Base-by-base conservation (phyloP, 1,140 invertebrate genomes). In the Whitmania pigra region DNA sequence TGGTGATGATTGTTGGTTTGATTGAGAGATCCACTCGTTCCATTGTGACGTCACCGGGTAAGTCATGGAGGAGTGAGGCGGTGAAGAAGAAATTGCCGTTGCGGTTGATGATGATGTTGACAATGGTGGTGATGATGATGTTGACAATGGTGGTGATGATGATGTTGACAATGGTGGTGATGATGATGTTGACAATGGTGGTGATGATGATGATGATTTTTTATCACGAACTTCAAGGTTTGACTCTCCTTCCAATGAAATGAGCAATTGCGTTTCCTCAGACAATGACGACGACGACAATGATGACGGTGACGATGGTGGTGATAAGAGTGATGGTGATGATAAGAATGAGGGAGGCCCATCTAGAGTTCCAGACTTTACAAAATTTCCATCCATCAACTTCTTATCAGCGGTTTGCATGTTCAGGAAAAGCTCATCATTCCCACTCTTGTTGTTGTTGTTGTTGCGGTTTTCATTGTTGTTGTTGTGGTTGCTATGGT, bases 321-420 rank as follows among this genome's bases (percentile, higher is more conserved):
- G 40, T 69, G 67, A 69, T 69, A 27, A 15, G 40, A 18, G 40
- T 69, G 67, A 69, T 69, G 67, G 40, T 69, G 67, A 7, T 18
- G 67, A 40, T 49, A 49, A 49, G 43, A 49, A 49, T 15, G 43
- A 49, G 43, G 43, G 43, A 7, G 43, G 43, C 43, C 43, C 43
- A 49, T 49, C 43, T 49, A 49, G 43, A 49, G 43, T 49, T 49
- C 43, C 43, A 49, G 43, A 49, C 43, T 49, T 22, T 13, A 63
- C 57, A 31, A 25, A 22, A 22, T 63, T 63, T 63, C 57, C 29
- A 63, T 63, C 22, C 4, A 25, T 31, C 22, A 25, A 25, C 11
- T 25, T 63, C 22, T 63, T 63, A 63, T 63, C 29, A 25, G 29
- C 22, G 22, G 13, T 63, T 63, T 63, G 22, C 22, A 25, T 31